Base-by-base conservation (phyloP, 2,113 vertebrate species). In the Malaclemys terrapin region DNA sequence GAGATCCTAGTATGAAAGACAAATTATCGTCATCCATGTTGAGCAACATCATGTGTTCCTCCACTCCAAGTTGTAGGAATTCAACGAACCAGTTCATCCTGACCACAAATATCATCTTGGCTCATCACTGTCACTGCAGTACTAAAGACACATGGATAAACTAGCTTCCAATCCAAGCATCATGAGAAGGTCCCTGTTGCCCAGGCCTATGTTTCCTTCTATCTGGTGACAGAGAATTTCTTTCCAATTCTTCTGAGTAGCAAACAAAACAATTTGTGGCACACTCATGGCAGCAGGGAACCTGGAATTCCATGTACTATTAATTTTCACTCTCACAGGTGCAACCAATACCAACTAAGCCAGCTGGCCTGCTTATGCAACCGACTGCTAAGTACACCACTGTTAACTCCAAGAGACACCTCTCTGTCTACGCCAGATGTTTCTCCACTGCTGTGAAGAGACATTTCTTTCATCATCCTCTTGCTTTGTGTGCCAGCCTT, bases 331-430 rank as follows among this genome's bases (percentile, higher is more conserved):
- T 10, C 56, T 94, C 88, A 80, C 80, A 87, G 76, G 82, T 6
- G 9, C 82, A 93, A 87, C 91, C 87, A 80, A 89, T 65, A 57
- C 84, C 82, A 81, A 78, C 87, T 59, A 85, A 91, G 88, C 81
- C 91, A 89, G 83, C 72, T 2, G 35, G 87, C 54, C 83, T 3
- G 45, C 80, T 80, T 82, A 82, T 84, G 80, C 85, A 84, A 92
- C 89, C 85, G 78, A 75, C 89, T 89, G 92, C 81, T 96, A 95
- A 94, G 38, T 31, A n/a, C n/a, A 31, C 49, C 57, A 59, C 92
- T 29, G 42, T 95, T 84, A 89, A 75, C 50, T 49, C 72, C 85
- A 82, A 85, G 93, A 91, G 82, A 94, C 91, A 94, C 81, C 80
- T 57, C 79, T 72, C 88, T 84, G 86, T n/a, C 56, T 57, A 22